A percentile compares a stretch with the other conserved stretches of the same genome.
Conservation (phyloP, 2,797 vertebrate genomes). For the Galago senegalensis region DNA sequence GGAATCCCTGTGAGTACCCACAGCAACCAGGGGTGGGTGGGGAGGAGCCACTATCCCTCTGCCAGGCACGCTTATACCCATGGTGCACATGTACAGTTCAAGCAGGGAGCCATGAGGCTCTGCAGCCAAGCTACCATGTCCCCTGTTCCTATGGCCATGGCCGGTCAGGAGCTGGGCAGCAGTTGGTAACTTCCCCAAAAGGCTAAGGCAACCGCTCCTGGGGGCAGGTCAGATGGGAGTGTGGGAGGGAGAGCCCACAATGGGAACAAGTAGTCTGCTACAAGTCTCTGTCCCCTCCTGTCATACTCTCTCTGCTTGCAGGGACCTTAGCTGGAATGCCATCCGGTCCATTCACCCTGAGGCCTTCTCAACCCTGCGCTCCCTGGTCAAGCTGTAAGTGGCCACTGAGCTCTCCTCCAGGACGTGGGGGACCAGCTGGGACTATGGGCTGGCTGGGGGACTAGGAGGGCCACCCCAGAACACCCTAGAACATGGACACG, state of each 20-base stretch:
- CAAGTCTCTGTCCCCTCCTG: neutral
- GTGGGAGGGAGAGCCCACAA: neutral
- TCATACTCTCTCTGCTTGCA: constrained; percentile 77
- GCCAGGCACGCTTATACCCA: neutral
- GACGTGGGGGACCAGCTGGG: neutral
- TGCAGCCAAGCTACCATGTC: neutral
- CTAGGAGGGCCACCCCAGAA: neutral
- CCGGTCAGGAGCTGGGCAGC: neutral
- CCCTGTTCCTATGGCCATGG: neutral
- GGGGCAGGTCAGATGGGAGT: neutral
- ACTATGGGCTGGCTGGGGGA: neutral
- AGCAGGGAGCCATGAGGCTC: neutral
- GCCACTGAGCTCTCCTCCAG: neutral
- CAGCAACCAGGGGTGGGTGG: neutral
- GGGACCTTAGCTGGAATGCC: constrained; percentile 96
- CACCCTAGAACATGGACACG: neutral
- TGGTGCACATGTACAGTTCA: rapidly evolving
- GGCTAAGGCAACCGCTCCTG: neutral
- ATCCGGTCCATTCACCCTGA: constrained; percentile 95
- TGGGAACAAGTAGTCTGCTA: neutral
- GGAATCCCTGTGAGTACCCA: constrained; percentile 93
- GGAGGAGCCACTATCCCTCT: neutral
- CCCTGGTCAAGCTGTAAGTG: constrained; percentile 97
- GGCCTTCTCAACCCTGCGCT: constrained; percentile 93
- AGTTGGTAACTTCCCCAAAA: neutral